Base-by-base conservation (phyloP, 35 echinoderm and acorn worm species). In the Eucidaris tribuloides region DNA sequence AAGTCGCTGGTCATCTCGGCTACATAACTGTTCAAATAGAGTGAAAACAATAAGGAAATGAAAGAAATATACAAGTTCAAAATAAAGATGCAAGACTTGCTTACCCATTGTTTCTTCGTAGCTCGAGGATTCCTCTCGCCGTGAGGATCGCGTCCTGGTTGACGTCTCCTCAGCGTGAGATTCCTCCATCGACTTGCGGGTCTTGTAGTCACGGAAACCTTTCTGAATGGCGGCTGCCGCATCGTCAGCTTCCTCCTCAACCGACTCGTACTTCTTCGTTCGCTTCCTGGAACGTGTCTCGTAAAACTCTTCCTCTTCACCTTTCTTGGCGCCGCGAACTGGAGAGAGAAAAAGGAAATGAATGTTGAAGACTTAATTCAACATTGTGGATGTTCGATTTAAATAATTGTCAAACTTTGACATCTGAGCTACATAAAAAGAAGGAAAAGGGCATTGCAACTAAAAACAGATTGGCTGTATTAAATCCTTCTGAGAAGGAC, bases 191-290 rank as follows among this genome's bases (percentile, higher is more conserved):
- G 24, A 41, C 28, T 44, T 19, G 82, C 68, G 38, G 68, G 35
- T 74, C 41, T 44, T 38, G 68, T 84, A 84, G 61, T 84, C 82
- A 39, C 82, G 61, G 82, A 54, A 84, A 39, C 82, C 56, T 76
- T 76, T 35, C 18, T 76, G 68, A 42, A 76, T 76, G 25, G 68
- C 45, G 36, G 22, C 20, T 19, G 68, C 68, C 2, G 68, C 68
- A 27, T 35, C 14, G 20, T 25, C 46, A 0, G 46, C 64, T 22
- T 84, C 82, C 1, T 28, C 37, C 5, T 84, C 82, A 3, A 27
- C 38, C 36, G 44, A 30, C 7, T 43, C 63, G 24, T 71, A 38
- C 43, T 65, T 63, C 33, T 63, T 64, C 68, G 19, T 76, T 57
- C 50, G 43, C 37, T 42, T 42, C 17, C 38, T 42, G 40, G 43